Percentiles rank a stretch among this genome's conserved stretches.
Evolutionary conservation across 2,113 vertebrate genomes (phyloP).

Genomic region (Circaetus cinerascens): DNA sequence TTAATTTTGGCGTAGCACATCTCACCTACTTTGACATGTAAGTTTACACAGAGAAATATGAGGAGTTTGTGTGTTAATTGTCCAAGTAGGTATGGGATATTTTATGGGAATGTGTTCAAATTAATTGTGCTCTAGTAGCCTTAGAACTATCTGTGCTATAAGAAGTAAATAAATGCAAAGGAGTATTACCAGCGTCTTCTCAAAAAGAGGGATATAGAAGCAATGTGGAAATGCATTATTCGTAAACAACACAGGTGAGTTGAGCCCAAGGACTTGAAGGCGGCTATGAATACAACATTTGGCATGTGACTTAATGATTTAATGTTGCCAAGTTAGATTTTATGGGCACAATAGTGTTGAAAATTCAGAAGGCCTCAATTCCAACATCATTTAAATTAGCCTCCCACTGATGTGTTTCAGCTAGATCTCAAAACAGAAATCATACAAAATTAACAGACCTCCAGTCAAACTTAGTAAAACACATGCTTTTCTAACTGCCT

Average conservation of each 20-base stretch:
- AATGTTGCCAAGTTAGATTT: background rate
- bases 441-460: conserved; percentile 4
- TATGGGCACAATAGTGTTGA: background rate
- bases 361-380: background rate
- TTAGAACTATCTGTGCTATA: background rate
- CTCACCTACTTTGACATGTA: background rate
- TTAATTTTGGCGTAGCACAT: background rate
- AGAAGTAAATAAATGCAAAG: background rate
- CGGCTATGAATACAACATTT: background rate
- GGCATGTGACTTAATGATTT: background rate
- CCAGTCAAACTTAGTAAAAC: background rate
- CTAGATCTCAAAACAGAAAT: conserved; percentile 5
- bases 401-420: background rate
- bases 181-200: background rate
- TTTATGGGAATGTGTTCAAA: background rate
- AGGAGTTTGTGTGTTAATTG: background rate
- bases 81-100: background rate
- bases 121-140: background rate
- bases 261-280: background rate
- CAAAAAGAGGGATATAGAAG: background rate
- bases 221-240: background rate
- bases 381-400: background rate
- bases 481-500: background rate
- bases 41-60: background rate
- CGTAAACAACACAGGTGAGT: background rate